These are phyloP conservation scores for Cerceris rybyensis DNA, from an alignment of 2,888 invertebrate species.

Conservation along the genomic window DNA sequence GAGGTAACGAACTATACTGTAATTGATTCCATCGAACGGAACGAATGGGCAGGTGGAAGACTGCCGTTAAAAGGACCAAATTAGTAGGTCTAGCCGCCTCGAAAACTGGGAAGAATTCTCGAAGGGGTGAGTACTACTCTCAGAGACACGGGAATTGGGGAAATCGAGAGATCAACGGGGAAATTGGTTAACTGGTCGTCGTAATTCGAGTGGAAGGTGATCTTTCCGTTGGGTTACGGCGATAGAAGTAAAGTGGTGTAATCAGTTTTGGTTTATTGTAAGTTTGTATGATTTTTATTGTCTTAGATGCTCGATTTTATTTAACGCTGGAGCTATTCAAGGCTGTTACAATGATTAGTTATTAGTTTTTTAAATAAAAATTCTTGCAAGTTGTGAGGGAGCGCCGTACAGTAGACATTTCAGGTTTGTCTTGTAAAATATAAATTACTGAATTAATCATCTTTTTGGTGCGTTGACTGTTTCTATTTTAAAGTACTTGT, in stretches of 20 bases:
- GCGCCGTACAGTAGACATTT: too few species aligned
- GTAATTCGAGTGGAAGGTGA: neutral
- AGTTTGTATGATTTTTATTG: too few species aligned
- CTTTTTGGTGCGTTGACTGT: too few species aligned
- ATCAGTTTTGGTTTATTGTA: too few species aligned
- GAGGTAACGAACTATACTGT: slow-evolving; percentile 55
- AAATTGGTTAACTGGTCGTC: neutral
- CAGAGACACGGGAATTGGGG: neutral
- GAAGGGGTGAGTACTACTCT: neutral
- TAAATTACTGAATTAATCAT: too few species aligned
- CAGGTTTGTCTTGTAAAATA: too few species aligned
- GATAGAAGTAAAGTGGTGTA: neutral
- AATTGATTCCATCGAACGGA: slow-evolving; percentile 55
- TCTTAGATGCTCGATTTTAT: too few species aligned
- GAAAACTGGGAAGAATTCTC: neutral
- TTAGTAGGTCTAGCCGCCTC: slow-evolving; percentile 9
- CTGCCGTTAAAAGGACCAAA: slow-evolving; percentile 30
- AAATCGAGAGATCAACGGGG: slow-evolving; percentile 1
- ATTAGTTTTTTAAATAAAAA: too few species aligned
- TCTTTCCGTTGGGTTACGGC: neutral
- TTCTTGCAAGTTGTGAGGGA: too few species aligned
- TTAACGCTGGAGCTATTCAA: too few species aligned
- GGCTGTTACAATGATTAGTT: too few species aligned
- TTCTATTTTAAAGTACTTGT: too few species aligned
- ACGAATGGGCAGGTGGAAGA: slow-evolving; percentile 24